Evolutionary conservation across 2,113 vertebrate genomes (phyloP), one percentile per base, ranked within the genome.

Genomic region (Lampris incognitus): DNA sequence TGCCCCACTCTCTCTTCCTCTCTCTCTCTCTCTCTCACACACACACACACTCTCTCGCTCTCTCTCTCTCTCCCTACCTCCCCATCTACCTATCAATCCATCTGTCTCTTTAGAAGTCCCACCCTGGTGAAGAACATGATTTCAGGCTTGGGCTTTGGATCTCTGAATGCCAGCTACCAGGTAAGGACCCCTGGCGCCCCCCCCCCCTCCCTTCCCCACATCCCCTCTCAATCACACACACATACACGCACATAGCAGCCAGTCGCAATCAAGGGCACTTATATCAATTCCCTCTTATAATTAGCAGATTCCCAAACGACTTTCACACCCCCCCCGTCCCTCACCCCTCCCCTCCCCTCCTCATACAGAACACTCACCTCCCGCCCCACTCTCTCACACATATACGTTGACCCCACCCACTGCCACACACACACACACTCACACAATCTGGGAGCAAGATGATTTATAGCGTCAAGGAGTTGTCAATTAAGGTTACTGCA

Each of bases 71-170:
- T 13, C 54, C 24, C 64, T 13, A 5, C 46, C 36, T 52, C 1
- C 55, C 6, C 72, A 9, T 56, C 11, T 70, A 4, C 71, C 42
- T 49, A 6, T 72, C 39, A 72, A 13, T 73, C 38, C 55, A 38
- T 83, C 60, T 57, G 6, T 75, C 40, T 73, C 36, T 64, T 41
- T 87, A 99, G 98, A 95, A 99, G 98, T 89, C 98, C 98, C 24
- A 99, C 98, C 86, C 95, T 99, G 90, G 98, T 99, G 91, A 99
- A 99, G 94, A 99, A 99, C 88, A 98, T 99, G 97, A 98, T 99
- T 94, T 99, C 98, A 61, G 97, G 98, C 84, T 95, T 99, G 87
- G 95, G 97, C 77, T 99, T 99, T 0, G 97, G 97, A 93, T 97
- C 97, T 90, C 95, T 99, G 93, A 99, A 98, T 11, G 97, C 97